Percentiles rank a stretch among this genome's conserved stretches.
These are phyloP conservation scores for Epinotia nisella DNA, from an alignment of 2,888 invertebrate species.

Conservation along the genomic window DNA sequence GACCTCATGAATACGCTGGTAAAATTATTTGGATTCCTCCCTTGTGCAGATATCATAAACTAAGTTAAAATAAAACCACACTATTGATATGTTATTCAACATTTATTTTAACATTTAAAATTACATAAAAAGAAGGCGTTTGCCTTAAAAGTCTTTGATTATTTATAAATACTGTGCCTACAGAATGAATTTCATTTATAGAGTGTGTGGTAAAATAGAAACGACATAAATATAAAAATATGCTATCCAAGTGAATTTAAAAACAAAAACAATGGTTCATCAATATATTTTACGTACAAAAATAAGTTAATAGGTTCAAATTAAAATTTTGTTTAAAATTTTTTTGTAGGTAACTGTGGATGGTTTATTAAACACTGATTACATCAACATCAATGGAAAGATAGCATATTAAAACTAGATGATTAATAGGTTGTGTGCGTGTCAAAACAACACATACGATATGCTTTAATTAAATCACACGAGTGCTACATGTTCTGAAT, in stretches of 20 bases:
- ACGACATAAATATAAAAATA: conserved; percentile 45
- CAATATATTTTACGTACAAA: background rate
- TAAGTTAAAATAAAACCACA: conserved; percentile 63
- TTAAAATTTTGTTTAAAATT: background rate
- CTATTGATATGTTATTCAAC: conserved; percentile 80
- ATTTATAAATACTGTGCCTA: conserved; percentile 72
- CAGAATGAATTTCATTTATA: conserved; percentile 80
- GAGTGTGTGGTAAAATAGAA: conserved; percentile 59
- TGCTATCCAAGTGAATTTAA: conserved; percentile 50
- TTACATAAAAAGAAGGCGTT: conserved; percentile 83
- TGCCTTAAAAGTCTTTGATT: conserved; percentile 82
- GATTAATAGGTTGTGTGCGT: conserved; percentile 42
- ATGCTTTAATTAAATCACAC: conserved; percentile 51
- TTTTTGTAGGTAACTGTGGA: no score
- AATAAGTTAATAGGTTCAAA: background rate
- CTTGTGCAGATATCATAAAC: background rate
- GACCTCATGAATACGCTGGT: no score
- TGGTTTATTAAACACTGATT: background rate
- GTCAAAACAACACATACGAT: conserved; percentile 46
- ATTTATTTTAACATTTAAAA: conserved; percentile 84
- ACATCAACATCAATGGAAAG: conserved; percentile 25
- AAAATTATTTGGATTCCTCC: no score
- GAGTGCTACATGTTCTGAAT: background rate
- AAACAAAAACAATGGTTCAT: conserved; percentile 23
- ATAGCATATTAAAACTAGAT: conserved; percentile 51